These are phyloP conservation scores for Iguana delicatissima DNA, from an alignment of 2,797 vertebrate species.

Conservation along the genomic window DNA sequence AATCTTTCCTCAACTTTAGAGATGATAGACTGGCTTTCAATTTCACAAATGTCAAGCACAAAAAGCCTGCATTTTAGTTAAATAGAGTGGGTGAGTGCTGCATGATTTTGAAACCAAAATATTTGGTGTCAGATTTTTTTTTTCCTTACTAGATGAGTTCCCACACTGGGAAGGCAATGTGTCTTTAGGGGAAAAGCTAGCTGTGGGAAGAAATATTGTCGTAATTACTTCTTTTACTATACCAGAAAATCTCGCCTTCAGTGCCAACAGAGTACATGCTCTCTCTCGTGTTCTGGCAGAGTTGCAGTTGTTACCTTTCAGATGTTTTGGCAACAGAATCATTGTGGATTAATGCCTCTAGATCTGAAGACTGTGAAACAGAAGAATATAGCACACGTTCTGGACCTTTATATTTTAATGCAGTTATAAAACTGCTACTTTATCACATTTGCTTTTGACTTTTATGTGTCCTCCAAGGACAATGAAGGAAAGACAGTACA, in stretches of 20 bases:
- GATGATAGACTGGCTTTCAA: slow-evolving; percentile 10
- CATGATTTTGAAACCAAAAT: neutral
- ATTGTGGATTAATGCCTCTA: neutral
- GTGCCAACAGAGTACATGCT: neutral
- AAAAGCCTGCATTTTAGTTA: neutral
- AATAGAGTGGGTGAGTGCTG: neutral
- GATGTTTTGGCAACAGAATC: neutral
- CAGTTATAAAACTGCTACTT: neutral
- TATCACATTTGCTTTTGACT: neutral
- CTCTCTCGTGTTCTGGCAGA: slow-evolving; percentile 7
- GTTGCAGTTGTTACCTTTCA: neutral
- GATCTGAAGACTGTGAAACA: neutral
- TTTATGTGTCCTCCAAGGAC: neutral
- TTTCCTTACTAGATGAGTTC: slow-evolving; percentile 3
- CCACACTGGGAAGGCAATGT: neutral
- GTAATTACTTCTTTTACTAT: slow-evolving; percentile 15
- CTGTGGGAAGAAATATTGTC: slow-evolving; percentile 8
- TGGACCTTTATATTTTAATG: neutral
- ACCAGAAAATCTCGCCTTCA: slow-evolving; percentile 25
- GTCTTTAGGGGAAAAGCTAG: neutral
- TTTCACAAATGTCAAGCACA: neutral
- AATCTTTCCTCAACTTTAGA: neutral
- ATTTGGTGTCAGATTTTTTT: too few species aligned
- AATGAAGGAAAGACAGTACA: neutral
- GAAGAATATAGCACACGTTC: neutral